These are phyloP conservation scores for Psylliodes chrysocephalus DNA, from an alignment of 2,888 invertebrate species.

Conservation along the genomic window DNA sequence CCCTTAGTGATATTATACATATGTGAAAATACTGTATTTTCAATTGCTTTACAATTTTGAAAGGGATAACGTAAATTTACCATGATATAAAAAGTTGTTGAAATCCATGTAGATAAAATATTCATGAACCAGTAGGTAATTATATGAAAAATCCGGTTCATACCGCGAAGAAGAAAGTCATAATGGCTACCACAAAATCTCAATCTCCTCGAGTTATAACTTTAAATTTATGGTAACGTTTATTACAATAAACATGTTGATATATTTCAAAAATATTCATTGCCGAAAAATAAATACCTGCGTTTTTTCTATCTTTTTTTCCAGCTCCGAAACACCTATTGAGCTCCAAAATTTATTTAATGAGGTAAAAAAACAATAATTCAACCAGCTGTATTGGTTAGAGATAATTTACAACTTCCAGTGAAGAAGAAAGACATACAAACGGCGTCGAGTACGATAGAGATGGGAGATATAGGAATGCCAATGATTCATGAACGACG, in stretches of 20 bases:
- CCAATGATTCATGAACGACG: slow-evolving; percentile 64
- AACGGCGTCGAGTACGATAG: slow-evolving; percentile 33
- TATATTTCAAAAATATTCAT: slow-evolving; percentile 61
- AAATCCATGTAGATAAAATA: background rate
- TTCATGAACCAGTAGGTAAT: slow-evolving; percentile 20
- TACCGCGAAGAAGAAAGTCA: slow-evolving; percentile 15
- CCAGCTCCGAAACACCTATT: slow-evolving; percentile 61
- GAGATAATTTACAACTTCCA: slow-evolving; percentile 59
- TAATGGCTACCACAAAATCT: slow-evolving; percentile 32
- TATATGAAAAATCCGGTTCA: slow-evolving; percentile 14
- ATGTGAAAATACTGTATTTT: too few species aligned
- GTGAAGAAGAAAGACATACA: slow-evolving; percentile 47
- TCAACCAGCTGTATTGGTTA: slow-evolving; percentile 61
- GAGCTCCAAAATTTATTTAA: slow-evolving; percentile 63
- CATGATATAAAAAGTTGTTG: too few species aligned
- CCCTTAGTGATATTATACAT: too few species aligned
- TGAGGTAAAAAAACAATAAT: slow-evolving; percentile 64
- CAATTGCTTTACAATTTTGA: too few species aligned
- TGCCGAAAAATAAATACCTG: slow-evolving; percentile 58
- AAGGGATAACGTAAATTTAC: too few species aligned
- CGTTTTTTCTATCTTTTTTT: slow-evolving; percentile 58
- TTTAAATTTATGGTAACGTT: slow-evolving; percentile 56
- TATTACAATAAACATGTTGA: slow-evolving; percentile 61
- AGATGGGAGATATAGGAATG: slow-evolving; percentile 56
- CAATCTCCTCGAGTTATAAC: slow-evolving; percentile 38